Percentiles rank a stretch among this genome's conserved stretches.
Conservation (phyloP, 2,888 invertebrate species). For the Mamestra brassicae region DNA sequence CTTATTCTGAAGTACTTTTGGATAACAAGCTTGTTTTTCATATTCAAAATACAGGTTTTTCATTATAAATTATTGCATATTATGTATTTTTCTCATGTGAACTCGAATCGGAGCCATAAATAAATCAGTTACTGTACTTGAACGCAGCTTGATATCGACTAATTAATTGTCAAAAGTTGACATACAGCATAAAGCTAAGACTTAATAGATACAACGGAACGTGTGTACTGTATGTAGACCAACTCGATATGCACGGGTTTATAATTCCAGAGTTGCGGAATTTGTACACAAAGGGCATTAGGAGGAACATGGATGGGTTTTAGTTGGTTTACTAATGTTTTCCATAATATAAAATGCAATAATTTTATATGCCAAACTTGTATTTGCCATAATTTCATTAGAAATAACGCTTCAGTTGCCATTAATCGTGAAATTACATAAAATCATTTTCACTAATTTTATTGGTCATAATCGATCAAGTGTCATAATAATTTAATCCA, state of each 20-base stretch:
- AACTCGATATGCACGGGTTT: neutral
- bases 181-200: slow-evolving; percentile 11
- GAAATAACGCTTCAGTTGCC: too few species aligned
- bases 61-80: slow-evolving; percentile 14
- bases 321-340: too few species aligned
- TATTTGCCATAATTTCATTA: too few species aligned
- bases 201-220: slow-evolving; percentile 6
- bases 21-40: slow-evolving; percentile 18
- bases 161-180: slow-evolving; percentile 53
- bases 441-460: too few species aligned
- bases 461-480: too few species aligned
- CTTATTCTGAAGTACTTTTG: neutral
- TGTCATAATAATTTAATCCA: too few species aligned
- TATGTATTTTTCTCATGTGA: slow-evolving; percentile 30
- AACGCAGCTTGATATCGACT: slow-evolving; percentile 39
- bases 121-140: slow-evolving; percentile 34
- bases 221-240: neutral
- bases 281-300: too few species aligned
- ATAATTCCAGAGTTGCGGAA: neutral
- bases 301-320: too few species aligned
- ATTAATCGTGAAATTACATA: too few species aligned
- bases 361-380: too few species aligned
- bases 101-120: slow-evolving; percentile 22
- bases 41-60: slow-evolving; percentile 30
- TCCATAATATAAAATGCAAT: too few species aligned